Evolutionary conservation across 2,797 vertebrate species (phyloP).

Genomic region (Gobio occitaniae): DNA sequence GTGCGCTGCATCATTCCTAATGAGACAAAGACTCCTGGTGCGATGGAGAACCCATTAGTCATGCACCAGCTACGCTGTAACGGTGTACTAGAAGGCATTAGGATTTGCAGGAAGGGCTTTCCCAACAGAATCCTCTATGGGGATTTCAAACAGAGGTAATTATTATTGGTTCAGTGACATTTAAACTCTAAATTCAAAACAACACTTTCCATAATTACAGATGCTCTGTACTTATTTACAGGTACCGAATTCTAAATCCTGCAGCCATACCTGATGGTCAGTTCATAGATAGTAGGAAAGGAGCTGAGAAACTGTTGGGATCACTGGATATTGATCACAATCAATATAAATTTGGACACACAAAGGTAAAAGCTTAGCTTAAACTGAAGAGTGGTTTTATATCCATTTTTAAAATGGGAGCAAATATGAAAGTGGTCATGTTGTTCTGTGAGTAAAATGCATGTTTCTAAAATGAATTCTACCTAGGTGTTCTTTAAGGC

Average conservation of each 20-base stretch:
- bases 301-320: conserved; percentile 76
- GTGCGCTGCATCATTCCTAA: conserved; percentile 88
- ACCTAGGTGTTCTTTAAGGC: conserved; percentile 89
- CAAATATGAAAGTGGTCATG: background rate
- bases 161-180: background rate
- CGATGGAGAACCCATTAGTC: conserved; percentile 87
- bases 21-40: conserved; percentile 83
- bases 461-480: background rate
- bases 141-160: conserved; percentile 84
- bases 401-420: background rate
- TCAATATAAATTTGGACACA: conserved; percentile 81
- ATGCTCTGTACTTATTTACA: conserved; percentile 48
- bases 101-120: conserved; percentile 89
- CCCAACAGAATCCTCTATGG: conserved; percentile 86
- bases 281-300: conserved; percentile 79
- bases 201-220: background rate
- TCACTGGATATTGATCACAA: conserved; percentile 79
- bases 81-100: conserved; percentile 87
- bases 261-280: conserved; percentile 79
- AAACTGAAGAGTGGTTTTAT: no score
- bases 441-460: background rate
- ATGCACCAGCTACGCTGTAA: conserved; percentile 92
- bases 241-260: conserved; percentile 79
- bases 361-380: conserved; percentile 68
- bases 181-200: background rate